Percentiles rank a stretch among this genome's conserved stretches.
Evolutionary conservation across 2,888 invertebrate genomes (phyloP).

Genomic region (Escarpia spicata): DNA sequence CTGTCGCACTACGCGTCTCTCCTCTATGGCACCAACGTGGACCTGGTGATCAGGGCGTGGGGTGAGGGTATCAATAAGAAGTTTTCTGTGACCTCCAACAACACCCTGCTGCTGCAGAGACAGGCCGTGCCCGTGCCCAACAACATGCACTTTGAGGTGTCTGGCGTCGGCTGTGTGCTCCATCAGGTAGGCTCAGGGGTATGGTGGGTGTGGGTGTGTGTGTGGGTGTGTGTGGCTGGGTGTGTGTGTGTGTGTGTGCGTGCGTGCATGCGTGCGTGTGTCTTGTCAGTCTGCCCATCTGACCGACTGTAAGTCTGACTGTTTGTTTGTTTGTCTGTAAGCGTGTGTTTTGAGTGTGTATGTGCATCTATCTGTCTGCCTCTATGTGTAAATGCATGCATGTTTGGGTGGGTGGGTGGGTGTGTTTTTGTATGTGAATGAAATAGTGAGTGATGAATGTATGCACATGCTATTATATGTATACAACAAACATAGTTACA

Average conservation of each 20-base stretch:
- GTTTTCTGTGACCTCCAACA: constrained; percentile 40
- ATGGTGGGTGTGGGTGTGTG: not conserved
- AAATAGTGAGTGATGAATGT: too few species aligned
- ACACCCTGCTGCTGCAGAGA: constrained; percentile 46
- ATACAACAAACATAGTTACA: too few species aligned
- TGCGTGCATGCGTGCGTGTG: not conserved
- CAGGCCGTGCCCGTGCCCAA: constrained; percentile 41
- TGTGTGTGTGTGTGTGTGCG: not conserved
- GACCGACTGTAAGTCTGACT: not conserved
- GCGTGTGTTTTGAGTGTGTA: not conserved
- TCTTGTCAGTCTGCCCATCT: not conserved
- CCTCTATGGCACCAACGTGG: constrained; percentile 38
- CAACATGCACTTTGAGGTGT: constrained; percentile 38
- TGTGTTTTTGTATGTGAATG: too few species aligned
- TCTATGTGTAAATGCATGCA: not conserved
- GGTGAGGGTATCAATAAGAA: constrained; percentile 35
- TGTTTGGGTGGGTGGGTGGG: not conserved
- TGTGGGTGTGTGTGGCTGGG: not conserved
- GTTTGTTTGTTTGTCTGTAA: not conserved
- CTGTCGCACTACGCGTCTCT: constrained; percentile 54
- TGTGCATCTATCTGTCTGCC: not conserved
- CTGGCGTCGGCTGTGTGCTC: constrained; percentile 55
- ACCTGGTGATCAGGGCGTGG: constrained; percentile 23
- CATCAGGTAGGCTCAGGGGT: constrained; percentile 48
- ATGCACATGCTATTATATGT: too few species aligned